A percentile compares a stretch with the other conserved stretches of the same genome.
These are phyloP conservation scores for Orientallactaga bullata DNA, from an alignment of 2,113 vertebrate species.

Conservation along the genomic window DNA sequence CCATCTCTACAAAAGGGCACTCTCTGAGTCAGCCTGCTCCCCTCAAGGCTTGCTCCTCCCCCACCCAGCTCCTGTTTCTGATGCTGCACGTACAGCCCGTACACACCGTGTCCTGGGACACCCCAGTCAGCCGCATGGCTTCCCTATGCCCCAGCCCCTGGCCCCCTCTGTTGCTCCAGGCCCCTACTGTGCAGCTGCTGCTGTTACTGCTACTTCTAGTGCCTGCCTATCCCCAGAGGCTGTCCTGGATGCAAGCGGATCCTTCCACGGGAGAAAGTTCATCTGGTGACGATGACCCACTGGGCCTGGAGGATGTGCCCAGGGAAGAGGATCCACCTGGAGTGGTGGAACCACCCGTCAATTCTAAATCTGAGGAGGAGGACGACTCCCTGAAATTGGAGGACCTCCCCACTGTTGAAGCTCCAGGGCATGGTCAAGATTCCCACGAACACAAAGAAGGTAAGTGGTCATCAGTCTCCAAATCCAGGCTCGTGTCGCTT, in stretches of 20 bases:
- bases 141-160: not conserved
- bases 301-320: conserved; percentile 9
- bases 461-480: conserved; percentile 37
- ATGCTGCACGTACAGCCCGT: conserved; percentile 82
- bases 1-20: conserved; percentile 76
- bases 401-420: conserved; percentile 42
- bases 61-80: conserved; percentile 71
- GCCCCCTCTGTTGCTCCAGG: not conserved
- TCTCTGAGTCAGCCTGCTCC: conserved; percentile 82
- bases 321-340: conserved; percentile 55
- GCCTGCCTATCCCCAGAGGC: conserved; percentile 59
- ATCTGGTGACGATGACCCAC: conserved; percentile 67
- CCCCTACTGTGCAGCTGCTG: conserved; percentile 48
- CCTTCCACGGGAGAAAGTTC: conserved; percentile 24
- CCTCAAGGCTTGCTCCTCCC: conserved; percentile 80
- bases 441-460: conserved; percentile 59
- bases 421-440: not conserved
- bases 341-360: not conserved
- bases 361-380: not conserved
- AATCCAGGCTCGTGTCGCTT: conserved; percentile 14
- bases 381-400: conserved; percentile 58
- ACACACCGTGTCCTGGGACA: conserved; percentile 71
- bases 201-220: conserved; percentile 54
- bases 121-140: conserved; percentile 78
- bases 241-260: conserved; percentile 36